These are phyloP conservation scores for Datnioides undecimradiatus DNA, from an alignment of 2,113 vertebrate genomes.

Conservation along the genomic window DNA sequence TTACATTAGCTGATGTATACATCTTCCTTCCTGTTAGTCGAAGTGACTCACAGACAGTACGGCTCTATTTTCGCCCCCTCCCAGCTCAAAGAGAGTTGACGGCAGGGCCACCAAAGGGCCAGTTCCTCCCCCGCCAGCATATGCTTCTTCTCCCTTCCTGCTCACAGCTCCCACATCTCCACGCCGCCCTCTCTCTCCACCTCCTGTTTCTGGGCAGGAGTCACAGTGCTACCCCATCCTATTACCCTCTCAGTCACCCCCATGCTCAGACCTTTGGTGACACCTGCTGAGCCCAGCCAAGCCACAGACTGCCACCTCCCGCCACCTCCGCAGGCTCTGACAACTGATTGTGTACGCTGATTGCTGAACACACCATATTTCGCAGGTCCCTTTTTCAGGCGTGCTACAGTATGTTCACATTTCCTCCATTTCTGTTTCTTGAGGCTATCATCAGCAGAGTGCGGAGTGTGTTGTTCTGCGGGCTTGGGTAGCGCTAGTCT, in stretches of 20 bases:
- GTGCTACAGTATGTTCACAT: conserved; percentile 43
- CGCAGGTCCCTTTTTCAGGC: conserved; percentile 15
- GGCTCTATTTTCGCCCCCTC: conserved; percentile 38
- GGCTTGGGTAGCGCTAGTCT: conserved; percentile 30
- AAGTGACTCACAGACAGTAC: conserved; percentile 24
- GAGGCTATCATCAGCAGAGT: conserved; percentile 44
- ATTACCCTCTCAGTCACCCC: conserved; percentile 55
- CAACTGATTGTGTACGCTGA: conserved; percentile 69
- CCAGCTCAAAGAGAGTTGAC: conserved; percentile 50
- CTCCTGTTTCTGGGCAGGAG: conserved; percentile 31
- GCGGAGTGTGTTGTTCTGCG: conserved; percentile 25
- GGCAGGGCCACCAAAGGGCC: conserved; percentile 55
- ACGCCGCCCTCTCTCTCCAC: conserved; percentile 31
- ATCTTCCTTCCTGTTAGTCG: conserved; percentile 37
- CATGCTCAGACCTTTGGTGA: conserved; percentile 54
- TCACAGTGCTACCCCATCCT: conserved; percentile 44
- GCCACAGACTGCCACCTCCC: conserved; percentile 52
- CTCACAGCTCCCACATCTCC: conserved; percentile 48
- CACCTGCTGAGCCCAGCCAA: conserved; percentile 54
- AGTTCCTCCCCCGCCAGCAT: conserved; percentile 58
- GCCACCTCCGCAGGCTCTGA: conserved; percentile 44
- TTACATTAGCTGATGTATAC: conserved; percentile 35
- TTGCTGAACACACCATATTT: conserved; percentile 60
- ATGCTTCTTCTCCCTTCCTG: conserved; percentile 56
- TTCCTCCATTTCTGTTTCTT: conserved; percentile 48